A percentile compares a stretch with the other conserved stretches of the same genome.
phyloP scores from a whole-genome alignment of 1,140 invertebrate genomes.

The Phthorimaea operculella region DNA sequence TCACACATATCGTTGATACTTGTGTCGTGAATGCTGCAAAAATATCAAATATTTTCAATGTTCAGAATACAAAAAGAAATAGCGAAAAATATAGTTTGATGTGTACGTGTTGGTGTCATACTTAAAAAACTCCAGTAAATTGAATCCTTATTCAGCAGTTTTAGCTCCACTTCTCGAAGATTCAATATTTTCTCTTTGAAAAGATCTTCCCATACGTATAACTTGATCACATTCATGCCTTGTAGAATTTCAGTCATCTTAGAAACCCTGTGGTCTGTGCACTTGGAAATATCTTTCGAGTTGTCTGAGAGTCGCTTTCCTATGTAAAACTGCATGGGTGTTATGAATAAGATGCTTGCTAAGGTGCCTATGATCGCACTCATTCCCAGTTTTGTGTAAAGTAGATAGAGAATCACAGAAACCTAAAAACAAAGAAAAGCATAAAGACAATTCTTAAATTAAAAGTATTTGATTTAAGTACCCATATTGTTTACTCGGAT shows the following conservation, averaged over 20 bases:
- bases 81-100: slow-evolving; percentile 2
- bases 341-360: slow-evolving; percentile 75
- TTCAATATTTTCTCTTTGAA: slow-evolving; percentile 75
- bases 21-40: slow-evolving; percentile 80
- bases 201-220: slow-evolving; percentile 84
- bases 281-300: slow-evolving; percentile 75
- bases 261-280: slow-evolving; percentile 79
- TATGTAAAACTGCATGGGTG: slow-evolving; percentile 77
- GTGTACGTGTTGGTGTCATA: slow-evolving; percentile 49
- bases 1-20: slow-evolving; percentile 76
- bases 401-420: slow-evolving; percentile 75
- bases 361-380: slow-evolving; percentile 82
- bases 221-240: slow-evolving; percentile 83
- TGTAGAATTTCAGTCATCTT: slow-evolving; percentile 83
- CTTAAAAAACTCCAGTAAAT: slow-evolving; percentile 80
- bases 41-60: not conserved
- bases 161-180: slow-evolving; percentile 77
- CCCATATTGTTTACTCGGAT: no score
- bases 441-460: slow-evolving; percentile 3
- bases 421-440: slow-evolving; percentile 70
- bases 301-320: slow-evolving; percentile 79
- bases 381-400: slow-evolving; percentile 80
- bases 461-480: no score
- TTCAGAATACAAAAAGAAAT: no score
- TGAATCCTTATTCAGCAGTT: slow-evolving; percentile 78